phyloP scores from a whole-genome alignment of 2,888 invertebrate genomes.

The Bursaphelenchus okinawaensis region DNA sequence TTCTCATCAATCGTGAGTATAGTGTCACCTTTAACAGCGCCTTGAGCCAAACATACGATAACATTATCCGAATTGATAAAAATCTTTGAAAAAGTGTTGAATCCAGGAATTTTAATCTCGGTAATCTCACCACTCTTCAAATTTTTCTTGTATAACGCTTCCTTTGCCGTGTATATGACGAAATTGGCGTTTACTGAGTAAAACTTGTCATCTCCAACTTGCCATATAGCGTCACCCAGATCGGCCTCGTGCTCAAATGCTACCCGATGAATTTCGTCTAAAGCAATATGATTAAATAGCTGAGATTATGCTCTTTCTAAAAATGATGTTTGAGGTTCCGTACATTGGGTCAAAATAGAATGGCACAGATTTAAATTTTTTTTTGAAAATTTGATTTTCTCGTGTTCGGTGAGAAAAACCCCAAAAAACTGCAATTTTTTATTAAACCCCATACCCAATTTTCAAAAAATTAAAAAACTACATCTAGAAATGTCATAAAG shows the following conservation, averaged over 20 bases:
- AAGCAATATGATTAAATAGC: too few relatives aligned
- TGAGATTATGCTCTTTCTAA: too few relatives aligned
- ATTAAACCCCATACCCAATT: too few relatives aligned
- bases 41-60: constrained; percentile 20
- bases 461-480: background rate
- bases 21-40: constrained; percentile 15
- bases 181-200: constrained; percentile 9
- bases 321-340: too few relatives aligned
- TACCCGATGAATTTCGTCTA: constrained; percentile 24
- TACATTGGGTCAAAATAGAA: too few relatives aligned
- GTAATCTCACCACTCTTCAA: background rate
- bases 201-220: constrained; percentile 33
- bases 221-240: constrained; percentile 40
- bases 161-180: background rate
- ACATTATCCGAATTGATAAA: background rate
- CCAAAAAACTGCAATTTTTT: too few relatives aligned
- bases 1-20: constrained; percentile 18
- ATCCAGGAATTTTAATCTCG: background rate
- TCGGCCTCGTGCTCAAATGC: constrained; percentile 7
- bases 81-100: constrained; percentile 8
- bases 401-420: too few relatives aligned
- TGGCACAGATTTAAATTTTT: too few relatives aligned
- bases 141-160: background rate
- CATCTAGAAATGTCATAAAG: background rate
- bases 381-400: too few relatives aligned